Evolutionary conservation across 2,113 vertebrate genomes (phyloP), one percentile per base, ranked within the genome.

Genomic region (Opisthocomus hoazin): DNA sequence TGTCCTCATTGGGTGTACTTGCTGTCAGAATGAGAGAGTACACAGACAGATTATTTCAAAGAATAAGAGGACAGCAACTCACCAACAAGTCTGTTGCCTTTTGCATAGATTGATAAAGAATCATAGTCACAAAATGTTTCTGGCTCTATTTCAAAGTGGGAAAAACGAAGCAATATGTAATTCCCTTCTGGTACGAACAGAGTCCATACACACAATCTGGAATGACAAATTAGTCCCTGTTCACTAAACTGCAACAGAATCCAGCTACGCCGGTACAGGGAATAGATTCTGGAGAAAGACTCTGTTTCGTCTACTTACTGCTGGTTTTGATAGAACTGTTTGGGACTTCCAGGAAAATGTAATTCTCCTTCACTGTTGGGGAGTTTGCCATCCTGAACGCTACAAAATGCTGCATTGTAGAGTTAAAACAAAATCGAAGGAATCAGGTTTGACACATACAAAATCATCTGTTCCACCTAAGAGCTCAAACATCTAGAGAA

Each of bases 121-220:
- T 98, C 98, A 3, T 96, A 98, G 53, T 84, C 95, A 96, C 99
- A 99, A 78, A 96, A 92, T 0, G 64, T 89, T 90, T 98, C 98
- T 18, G 97, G 87, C 90, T 99, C 98, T 76, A 98, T 60, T 78
- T 99, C 97, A 34, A 99, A 98, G 75, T 82, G 87, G 54, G 97
- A 90, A 82, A 99, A 98, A 81, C 5, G 85, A 91, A 99, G 77
- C n/a, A 98, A 88, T 46, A 98, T 80, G 5, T 97, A 92, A 71
- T 93, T 97, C 69, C 94, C 94, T 71, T 96, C 95, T 75, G 98
- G 97, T 60, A 96, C 97, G 51, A 48, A 27, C 3, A 99, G 78
- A 18, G 93, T 98, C 98, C 99, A 99, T 56, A 97, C 43, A 95
- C 98, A 98, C 53, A 97, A 69, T 85, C 98, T 99, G 96, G 8